Evolutionary conservation across 2,797 vertebrate species (phyloP).

Genomic region (Rhincodon typus): DNA sequence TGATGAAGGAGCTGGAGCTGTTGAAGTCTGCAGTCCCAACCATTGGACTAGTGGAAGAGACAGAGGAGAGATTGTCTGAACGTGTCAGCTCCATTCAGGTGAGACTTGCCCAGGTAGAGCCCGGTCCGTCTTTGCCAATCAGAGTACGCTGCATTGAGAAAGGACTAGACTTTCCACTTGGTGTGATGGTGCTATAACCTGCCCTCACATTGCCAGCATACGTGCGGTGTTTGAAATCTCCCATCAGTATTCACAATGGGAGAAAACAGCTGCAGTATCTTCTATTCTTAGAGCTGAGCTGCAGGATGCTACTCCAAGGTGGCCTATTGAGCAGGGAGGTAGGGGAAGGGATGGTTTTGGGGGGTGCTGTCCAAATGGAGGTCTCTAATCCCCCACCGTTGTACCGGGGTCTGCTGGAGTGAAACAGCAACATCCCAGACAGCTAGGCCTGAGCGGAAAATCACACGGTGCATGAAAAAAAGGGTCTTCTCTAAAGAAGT

Average conservation of each 20-base stretch:
- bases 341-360: background rate
- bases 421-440: background rate
- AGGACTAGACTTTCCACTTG: background rate
- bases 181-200: background rate
- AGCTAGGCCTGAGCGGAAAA: background rate
- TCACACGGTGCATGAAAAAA: background rate
- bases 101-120: slow-evolving; percentile 8
- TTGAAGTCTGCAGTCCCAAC: slow-evolving; percentile 58
- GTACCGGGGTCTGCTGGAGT: background rate
- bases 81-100: slow-evolving; percentile 68
- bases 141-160: background rate
- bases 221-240: background rate
- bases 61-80: slow-evolving; percentile 62
- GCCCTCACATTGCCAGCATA: background rate
- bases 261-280: background rate
- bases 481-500: slow-evolving; percentile 1
- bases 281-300: background rate
- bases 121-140: background rate
- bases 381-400: background rate
- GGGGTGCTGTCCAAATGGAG: background rate
- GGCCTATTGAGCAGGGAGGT: background rate
- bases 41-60: slow-evolving; percentile 60
- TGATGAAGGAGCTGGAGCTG: slow-evolving; percentile 62
- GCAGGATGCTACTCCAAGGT: background rate
- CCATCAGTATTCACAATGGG: background rate